Evolutionary conservation across 1,140 invertebrate species (phyloP), one percentile per base, ranked within the genome.

Genomic region (Nixonia krombeini): DNA sequence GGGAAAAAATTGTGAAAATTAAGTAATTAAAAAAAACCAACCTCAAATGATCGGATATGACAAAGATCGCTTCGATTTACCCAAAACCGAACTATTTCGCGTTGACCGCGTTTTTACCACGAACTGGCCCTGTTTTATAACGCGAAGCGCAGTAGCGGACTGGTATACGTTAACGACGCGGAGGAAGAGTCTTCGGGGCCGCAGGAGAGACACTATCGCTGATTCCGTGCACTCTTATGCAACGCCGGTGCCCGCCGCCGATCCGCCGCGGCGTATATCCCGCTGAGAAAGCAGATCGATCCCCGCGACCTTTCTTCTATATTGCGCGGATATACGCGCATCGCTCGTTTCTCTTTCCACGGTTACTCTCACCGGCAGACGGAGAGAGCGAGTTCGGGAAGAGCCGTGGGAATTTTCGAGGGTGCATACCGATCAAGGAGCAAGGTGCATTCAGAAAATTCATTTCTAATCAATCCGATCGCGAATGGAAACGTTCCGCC

Each of bases 281-380:
- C 59, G 56, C 61, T 61, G 69, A 70, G 73, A 74, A 74, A 72
- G 70, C 70, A 68, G 63, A 72, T 70, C 72, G 72, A 72, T 72
- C 70, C 63, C 44, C 65, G 58, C 72, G 61, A 65, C 72, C 64
- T 71, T 65, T 63, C 33, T 57, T 68, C 42, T 63, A 63, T 56
- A 62, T 56, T 67, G 53, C 55, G 46, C 53, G 63, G 37, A 63
- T 63, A 70, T 52, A 63, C 61, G 58, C 58, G 55, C 59, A 65
- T 66, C 65, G 57, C 52, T 61, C 71, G 53, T 64, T 70, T 70
- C 67, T 70, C 70, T 73, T 66, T 62, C 52, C 49, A 42, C 51
- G 57, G 18, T 59, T 58, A 47, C 65, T 59, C 44, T 66, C 66
- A 56, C 66, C 29, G n/a, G 10, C 21, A 18, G 26, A 40, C 7